Evolutionary conservation across 1,140 invertebrate genomes (phyloP).

Genomic region (Diorhabda sublineata): DNA sequence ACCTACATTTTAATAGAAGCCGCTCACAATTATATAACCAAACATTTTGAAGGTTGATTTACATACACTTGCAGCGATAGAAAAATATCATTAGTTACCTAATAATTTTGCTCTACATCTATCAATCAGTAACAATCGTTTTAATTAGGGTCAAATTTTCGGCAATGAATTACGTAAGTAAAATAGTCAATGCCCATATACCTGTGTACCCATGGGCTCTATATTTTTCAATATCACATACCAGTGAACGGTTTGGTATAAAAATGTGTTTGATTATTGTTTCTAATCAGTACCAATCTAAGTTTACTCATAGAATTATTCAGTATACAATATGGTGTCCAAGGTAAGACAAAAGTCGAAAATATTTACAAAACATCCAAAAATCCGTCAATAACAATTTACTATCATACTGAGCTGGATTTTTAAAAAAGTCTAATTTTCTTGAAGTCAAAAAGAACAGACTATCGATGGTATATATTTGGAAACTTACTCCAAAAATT

Average conservation of each 20-base stretch:
- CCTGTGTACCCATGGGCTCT: slow-evolving; percentile 3
- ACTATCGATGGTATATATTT: too few species aligned
- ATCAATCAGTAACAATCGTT: slow-evolving; percentile 7
- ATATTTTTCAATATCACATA: slow-evolving; percentile 5
- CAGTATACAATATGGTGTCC: not conserved
- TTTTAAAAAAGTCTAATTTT: too few species aligned
- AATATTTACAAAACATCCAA: too few species aligned
- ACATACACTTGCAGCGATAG: not conserved
- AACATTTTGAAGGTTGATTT: not conserved
- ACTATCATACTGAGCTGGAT: too few species aligned
- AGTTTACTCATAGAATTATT: not conserved
- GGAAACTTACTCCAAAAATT: too few species aligned
- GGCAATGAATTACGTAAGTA: slow-evolving; percentile 8
- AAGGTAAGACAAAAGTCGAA: slow-evolving; percentile 4
- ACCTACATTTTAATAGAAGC: too few species aligned
- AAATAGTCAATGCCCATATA: not conserved
- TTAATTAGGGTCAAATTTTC: slow-evolving; percentile 10
- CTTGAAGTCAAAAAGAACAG: too few species aligned
- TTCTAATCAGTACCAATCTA: slow-evolving; percentile 10
- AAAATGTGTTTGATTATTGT: slow-evolving; percentile 6
- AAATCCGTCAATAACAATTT: too few species aligned
- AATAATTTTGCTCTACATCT: slow-evolving; percentile 5
- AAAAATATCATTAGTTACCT: not conserved
- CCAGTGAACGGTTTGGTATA: slow-evolving; percentile 14
- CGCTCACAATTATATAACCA: too few species aligned